A percentile compares a stretch with the other conserved stretches of the same genome.
These are phyloP conservation scores for Polyodon spathula DNA, from an alignment of 2,113 vertebrate genomes.

Conservation along the genomic window DNA sequence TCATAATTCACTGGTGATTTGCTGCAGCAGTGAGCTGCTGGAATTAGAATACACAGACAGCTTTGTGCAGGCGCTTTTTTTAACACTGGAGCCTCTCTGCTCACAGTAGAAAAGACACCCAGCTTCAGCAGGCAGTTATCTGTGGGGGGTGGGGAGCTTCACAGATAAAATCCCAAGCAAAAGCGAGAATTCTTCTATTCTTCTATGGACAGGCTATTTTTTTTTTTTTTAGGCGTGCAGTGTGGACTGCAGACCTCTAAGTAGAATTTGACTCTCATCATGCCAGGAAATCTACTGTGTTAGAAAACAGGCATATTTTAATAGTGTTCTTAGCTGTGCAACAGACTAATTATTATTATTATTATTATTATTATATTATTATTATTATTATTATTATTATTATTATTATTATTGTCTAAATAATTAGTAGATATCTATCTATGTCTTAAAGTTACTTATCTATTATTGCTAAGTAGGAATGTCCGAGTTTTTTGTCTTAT, in stretches of 20 bases:
- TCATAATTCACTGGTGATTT: constrained; percentile 62
- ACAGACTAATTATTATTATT: no score
- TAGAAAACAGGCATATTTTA: no score
- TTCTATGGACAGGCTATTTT: constrained; percentile 50
- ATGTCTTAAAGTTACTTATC: no score
- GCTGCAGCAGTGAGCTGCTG: constrained; percentile 60
- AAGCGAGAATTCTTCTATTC: constrained; percentile 57
- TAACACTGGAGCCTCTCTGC: neutral
- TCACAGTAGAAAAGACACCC: constrained; percentile 49
- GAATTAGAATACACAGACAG: no score
- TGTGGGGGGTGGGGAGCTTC: constrained; percentile 41
- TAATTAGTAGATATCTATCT: no score
- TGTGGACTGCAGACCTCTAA: constrained; percentile 50
- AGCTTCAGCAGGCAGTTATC: constrained; percentile 53
- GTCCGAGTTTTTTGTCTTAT: no score
- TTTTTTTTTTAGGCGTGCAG: constrained; percentile 34
- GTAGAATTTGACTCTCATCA: constrained; percentile 50
- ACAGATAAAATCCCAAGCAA: constrained; percentile 60
- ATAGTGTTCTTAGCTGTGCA: constrained; percentile 23
- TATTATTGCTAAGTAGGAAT: no score
- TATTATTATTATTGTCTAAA: no score
- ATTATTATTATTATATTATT: no score
- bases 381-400: no score
- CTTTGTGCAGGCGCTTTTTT: constrained; percentile 35
- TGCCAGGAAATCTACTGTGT: constrained; percentile 51